Evolutionary conservation across 1,140 invertebrate genomes (phyloP).

Genomic region (Tetranychus urticae): DNA sequence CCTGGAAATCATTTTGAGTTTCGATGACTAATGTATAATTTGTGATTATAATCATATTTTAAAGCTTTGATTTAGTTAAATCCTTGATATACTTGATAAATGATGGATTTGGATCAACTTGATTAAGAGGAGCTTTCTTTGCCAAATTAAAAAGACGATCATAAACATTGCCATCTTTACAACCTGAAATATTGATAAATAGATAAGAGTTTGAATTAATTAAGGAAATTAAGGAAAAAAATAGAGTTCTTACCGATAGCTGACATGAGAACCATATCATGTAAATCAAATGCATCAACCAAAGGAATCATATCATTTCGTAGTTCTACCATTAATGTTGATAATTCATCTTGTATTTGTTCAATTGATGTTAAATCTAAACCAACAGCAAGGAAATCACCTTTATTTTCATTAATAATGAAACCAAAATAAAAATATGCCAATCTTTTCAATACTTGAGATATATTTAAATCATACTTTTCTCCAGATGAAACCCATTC

Average conservation of each 20-base stretch:
- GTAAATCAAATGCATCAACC: conserved; percentile 70
- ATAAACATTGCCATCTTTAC: conserved; percentile 75
- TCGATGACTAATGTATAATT: too few species aligned
- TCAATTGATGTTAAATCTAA: conserved; percentile 34
- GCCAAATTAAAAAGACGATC: conserved; percentile 61
- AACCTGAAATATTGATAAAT: conserved; percentile 24
- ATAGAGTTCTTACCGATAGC: conserved; percentile 25
- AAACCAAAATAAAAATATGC: conserved; percentile 41
- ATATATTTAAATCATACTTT: background rate
- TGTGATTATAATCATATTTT: too few species aligned
- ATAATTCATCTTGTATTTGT: conserved; percentile 37
- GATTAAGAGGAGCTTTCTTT: conserved; percentile 58
- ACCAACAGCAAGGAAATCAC: conserved; percentile 40
- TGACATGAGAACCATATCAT: conserved; percentile 53
- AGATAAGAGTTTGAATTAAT: too few species aligned
- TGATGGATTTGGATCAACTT: conserved; percentile 20
- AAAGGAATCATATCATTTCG: conserved; percentile 64
- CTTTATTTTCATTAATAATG: conserved; percentile 44
- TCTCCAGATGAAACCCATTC: conserved; percentile 8
- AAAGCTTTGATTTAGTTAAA: background rate
- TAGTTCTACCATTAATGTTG: conserved; percentile 37
- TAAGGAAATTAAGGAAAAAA: too few species aligned
- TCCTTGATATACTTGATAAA: background rate
- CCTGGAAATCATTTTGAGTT: too few species aligned
- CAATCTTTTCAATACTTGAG: conserved; percentile 26